Evolutionary conservation across 2,888 invertebrate genomes (phyloP).

Genomic region (Eristalinus aeneus): DNA sequence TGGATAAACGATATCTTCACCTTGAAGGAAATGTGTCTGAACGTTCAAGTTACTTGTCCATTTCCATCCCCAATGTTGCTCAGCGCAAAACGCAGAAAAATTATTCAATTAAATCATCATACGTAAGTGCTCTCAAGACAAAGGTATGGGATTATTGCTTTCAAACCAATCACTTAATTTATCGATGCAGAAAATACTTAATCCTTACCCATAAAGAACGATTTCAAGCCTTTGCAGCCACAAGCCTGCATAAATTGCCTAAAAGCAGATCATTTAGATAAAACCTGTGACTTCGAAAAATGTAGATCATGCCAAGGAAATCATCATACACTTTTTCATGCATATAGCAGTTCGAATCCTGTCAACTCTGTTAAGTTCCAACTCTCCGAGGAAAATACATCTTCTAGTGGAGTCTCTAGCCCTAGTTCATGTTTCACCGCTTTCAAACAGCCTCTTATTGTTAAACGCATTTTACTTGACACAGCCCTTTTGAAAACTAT

Average conservation of each 20-base stretch:
- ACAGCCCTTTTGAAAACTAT: neutral
- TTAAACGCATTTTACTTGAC: neutral
- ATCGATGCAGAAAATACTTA: conserved; percentile 21
- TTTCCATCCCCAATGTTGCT: neutral
- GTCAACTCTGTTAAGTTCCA: neutral
- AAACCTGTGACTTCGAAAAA: conserved; percentile 4
- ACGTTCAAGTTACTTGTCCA: neutral
- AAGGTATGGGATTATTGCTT: conserved; percentile 23
- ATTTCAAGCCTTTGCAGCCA: neutral
- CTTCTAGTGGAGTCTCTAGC: neutral
- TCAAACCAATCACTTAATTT: conserved; percentile 9
- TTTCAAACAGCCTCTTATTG: neutral
- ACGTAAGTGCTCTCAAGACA: neutral
- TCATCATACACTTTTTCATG: conserved; percentile 12
- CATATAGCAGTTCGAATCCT: neutral
- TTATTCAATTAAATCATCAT: neutral
- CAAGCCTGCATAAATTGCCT: conserved; percentile 10
- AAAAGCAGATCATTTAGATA: conserved; percentile 3
- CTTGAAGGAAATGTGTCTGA: neutral
- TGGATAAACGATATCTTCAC: neutral
- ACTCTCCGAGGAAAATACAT: neutral
- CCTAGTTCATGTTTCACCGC: neutral
- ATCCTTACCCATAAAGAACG: neutral
- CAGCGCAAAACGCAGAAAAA: neutral
- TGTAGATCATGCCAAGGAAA: conserved; percentile 10